phyloP scores from a whole-genome alignment of 2,113 vertebrate genomes.

The Cynopterus brachyotis region DNA sequence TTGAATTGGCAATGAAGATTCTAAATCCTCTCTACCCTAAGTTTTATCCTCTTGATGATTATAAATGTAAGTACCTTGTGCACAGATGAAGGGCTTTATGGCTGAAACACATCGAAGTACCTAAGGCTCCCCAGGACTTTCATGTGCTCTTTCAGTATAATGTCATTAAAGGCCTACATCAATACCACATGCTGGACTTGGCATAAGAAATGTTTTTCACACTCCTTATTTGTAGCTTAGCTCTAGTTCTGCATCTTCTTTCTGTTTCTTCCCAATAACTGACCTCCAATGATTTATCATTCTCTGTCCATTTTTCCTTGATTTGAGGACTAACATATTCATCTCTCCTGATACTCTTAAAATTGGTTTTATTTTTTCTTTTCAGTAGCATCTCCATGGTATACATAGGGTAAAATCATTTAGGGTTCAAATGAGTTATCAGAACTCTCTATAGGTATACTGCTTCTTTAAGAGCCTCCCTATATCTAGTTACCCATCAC shows the following conservation, averaged over 20 bases:
- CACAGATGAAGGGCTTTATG: neutral
- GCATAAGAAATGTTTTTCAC: neutral
- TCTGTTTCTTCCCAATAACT: neutral
- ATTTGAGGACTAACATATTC: neutral
- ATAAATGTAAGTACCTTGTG: neutral
- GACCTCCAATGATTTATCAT: neutral
- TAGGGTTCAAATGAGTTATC: neutral
- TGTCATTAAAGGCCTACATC: neutral
- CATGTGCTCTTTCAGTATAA: neutral
- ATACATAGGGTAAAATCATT: neutral
- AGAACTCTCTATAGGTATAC: neutral
- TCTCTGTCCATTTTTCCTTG: neutral
- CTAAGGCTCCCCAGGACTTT: neutral
- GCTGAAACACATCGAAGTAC: neutral
- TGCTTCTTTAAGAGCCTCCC: neutral
- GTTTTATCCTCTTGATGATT: slow-evolving; percentile 24
- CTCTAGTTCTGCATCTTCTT: neutral
- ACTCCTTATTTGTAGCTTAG: neutral
- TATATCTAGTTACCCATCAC: neutral
- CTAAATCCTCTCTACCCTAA: slow-evolving; percentile 48
- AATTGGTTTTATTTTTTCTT: neutral
- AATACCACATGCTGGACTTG: neutral
- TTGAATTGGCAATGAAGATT: slow-evolving; percentile 41
- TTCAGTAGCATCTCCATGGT: neutral
- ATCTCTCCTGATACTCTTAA: neutral